Evolutionary conservation across 2,888 invertebrate genomes (phyloP).

Genomic region (Lasioglossum marginatum): DNA sequence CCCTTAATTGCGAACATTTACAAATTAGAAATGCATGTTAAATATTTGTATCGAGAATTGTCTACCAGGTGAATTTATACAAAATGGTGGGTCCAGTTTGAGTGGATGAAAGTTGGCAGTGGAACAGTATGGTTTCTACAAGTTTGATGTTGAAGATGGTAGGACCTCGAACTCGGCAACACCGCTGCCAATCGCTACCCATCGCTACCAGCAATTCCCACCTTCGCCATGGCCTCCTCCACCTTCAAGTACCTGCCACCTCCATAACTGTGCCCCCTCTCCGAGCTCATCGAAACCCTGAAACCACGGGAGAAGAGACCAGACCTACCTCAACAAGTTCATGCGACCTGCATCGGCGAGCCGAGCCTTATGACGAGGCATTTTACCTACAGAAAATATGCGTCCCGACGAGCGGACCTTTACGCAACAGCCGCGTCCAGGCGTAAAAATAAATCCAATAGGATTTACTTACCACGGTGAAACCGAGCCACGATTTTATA

Average conservation of each 20-base stretch:
- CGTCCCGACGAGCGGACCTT: slow-evolving; percentile 8
- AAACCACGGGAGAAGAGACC: slow-evolving; percentile 50
- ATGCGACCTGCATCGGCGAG: slow-evolving; percentile 55
- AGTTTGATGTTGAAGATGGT: not conserved
- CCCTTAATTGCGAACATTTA: no score
- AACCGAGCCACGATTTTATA: not conserved
- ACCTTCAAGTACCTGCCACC: slow-evolving; percentile 46
- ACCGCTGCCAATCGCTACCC: not conserved
- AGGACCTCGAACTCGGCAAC: not conserved
- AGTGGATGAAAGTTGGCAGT: no score
- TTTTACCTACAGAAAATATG: slow-evolving; percentile 32
- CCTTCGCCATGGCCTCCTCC: slow-evolving; percentile 41
- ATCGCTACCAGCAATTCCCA: slow-evolving; percentile 52
- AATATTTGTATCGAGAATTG: not conserved
- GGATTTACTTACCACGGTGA: not conserved
- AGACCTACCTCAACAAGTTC: slow-evolving; percentile 71
- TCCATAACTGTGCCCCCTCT: slow-evolving; percentile 24
- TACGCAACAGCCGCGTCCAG: slow-evolving; percentile 30
- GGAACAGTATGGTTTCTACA: not conserved
- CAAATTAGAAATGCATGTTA: no score
- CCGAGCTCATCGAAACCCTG: slow-evolving; percentile 41
- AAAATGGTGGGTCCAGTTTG: not conserved
- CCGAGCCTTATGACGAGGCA: slow-evolving; percentile 41
- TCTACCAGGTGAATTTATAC: not conserved
- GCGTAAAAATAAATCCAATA: slow-evolving; percentile 4